phyloP scores from a whole-genome alignment of 2,113 vertebrate genomes.

The Callipepla squamata region DNA sequence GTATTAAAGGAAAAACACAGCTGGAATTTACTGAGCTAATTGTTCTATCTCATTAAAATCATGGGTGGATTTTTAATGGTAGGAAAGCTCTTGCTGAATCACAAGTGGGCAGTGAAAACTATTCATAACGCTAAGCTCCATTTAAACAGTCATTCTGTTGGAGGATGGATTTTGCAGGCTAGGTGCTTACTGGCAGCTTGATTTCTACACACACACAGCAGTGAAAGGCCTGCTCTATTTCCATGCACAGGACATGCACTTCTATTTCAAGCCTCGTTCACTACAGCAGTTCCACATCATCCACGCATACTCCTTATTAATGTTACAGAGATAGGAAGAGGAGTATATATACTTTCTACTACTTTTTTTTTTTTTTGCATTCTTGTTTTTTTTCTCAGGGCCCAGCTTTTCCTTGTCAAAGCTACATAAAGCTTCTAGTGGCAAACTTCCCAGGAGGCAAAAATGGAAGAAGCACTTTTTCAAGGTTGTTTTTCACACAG shows the following conservation, averaged over 20 bases:
- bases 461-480: constrained; percentile 9
- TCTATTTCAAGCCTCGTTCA: not conserved
- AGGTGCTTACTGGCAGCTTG: not conserved
- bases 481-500: not conserved
- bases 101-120: not conserved
- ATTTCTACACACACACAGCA: not conserved
- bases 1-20: not conserved
- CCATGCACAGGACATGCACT: not conserved
- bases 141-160: not conserved
- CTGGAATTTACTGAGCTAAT: not conserved
- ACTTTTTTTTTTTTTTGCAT: no score
- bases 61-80: not conserved
- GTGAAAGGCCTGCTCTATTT: not conserved
- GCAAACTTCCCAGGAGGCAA: not conserved
- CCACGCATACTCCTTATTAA: not conserved
- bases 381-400: no score
- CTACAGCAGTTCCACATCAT: not conserved
- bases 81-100: not conserved
- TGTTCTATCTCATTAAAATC: constrained; percentile 32
- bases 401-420: not conserved
- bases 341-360: not conserved
- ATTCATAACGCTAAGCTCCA: not conserved
- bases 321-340: not conserved
- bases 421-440: not conserved
- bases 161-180: not conserved